Percentiles rank a stretch among this genome's conserved stretches.
Evolutionary conservation across 2,113 vertebrate species (phyloP).

Genomic region (Oreotragus oreotragus): DNA sequence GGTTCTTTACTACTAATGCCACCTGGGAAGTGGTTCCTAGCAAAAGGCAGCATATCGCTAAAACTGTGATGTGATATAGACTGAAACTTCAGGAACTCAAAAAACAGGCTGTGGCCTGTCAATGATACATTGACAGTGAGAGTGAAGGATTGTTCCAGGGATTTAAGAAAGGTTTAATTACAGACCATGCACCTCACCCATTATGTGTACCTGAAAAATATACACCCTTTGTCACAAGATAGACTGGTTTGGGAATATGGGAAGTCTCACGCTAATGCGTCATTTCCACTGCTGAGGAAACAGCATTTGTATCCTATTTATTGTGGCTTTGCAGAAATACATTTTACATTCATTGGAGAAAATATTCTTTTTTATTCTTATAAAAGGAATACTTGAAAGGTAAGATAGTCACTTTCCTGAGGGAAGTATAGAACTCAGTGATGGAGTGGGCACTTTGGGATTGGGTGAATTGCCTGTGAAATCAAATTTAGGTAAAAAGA

Average conservation of each 20-base stretch:
- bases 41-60: neutral
- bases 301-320: neutral
- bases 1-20: neutral
- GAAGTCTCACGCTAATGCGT: neutral
- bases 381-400: conserved; percentile 8
- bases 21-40: neutral
- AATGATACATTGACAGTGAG: neutral
- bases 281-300: neutral
- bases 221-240: neutral
- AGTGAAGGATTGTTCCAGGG: neutral
- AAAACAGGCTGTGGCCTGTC: neutral
- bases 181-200: neutral
- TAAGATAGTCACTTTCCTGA: neutral
- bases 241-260: neutral
- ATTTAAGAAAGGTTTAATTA: neutral
- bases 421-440: neutral
- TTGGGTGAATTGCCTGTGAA: conserved; percentile 63
- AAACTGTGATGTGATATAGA: neutral
- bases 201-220: neutral
- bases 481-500: conserved; percentile 78
- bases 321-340: neutral
- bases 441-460: neutral
- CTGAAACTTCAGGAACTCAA: neutral
- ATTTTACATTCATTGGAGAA: neutral
- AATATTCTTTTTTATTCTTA: neutral